phyloP scores from a whole-genome alignment of 2,888 invertebrate genomes.

The Heliconius ismenius region DNA sequence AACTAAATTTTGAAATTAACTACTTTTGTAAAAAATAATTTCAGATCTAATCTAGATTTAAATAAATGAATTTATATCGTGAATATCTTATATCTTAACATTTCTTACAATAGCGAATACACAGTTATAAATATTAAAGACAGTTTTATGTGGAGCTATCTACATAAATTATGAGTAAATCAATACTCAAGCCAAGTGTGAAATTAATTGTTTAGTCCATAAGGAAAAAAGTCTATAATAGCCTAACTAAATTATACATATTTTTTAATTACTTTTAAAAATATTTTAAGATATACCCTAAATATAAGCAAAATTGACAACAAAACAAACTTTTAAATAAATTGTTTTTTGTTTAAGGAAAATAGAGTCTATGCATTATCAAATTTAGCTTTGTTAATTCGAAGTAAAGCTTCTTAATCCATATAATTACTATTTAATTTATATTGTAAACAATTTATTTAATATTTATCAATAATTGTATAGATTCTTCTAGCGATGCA shows the following conservation, averaged over 20 bases:
- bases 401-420: background rate
- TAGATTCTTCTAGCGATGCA: background rate
- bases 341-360: background rate
- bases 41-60: background rate
- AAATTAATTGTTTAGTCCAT: background rate
- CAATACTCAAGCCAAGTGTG: constrained; percentile 3
- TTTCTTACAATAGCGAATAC: background rate
- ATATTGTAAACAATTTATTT: background rate
- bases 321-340: background rate
- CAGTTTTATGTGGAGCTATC: background rate
- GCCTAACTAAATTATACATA: background rate
- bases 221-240: constrained; percentile 1
- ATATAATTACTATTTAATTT: background rate
- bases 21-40: background rate
- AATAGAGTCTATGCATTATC: background rate
- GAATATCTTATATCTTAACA: background rate
- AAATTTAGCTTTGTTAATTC: background rate
- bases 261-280: background rate
- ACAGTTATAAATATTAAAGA: constrained; percentile 9
- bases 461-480: background rate
- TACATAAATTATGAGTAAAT: constrained; percentile 15
- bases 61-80: background rate
- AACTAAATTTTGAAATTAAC: too few species aligned
- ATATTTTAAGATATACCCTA: background rate
- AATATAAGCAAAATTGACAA: background rate